Conservation (phyloP, 2,797 vertebrate genomes). For the Gadopsis marmoratus region DNA sequence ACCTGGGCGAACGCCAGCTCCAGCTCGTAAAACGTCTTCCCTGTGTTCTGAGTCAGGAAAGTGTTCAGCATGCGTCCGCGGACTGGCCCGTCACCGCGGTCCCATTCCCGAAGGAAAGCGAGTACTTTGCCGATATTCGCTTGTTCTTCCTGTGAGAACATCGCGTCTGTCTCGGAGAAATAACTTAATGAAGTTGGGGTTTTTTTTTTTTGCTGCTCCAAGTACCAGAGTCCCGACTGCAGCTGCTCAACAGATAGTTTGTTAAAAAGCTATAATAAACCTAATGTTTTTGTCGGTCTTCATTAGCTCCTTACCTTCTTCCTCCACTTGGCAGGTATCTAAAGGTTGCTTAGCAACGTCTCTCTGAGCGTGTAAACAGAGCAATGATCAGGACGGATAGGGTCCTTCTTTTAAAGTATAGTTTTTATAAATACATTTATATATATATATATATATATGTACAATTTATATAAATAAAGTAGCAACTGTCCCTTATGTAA, state of each 20-base stretch:
- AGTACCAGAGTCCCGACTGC: background rate
- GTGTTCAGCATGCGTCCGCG: constrained; percentile 80
- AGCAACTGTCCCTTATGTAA: background rate
- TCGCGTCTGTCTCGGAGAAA: background rate
- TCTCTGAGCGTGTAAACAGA: background rate
- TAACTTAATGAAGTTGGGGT: background rate
- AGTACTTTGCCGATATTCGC: constrained; percentile 80
- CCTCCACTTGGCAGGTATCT: background rate
- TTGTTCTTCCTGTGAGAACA: constrained; percentile 28
- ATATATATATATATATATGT: no score
- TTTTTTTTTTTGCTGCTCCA: no score
- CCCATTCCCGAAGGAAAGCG: constrained; percentile 88
- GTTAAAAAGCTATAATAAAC: background rate
- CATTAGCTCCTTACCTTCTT: background rate
- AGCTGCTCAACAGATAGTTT: background rate
- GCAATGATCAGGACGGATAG: background rate
- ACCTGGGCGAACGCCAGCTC: constrained; percentile 89
- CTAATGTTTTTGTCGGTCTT: background rate
- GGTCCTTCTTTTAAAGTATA: background rate
- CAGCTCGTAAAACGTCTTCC: constrained; percentile 87
- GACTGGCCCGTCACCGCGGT: constrained; percentile 75
- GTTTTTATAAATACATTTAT: background rate
- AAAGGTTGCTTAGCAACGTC: constrained; percentile 50
- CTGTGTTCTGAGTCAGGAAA: constrained; percentile 85
- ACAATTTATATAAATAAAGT: background rate